Base-by-base conservation (phyloP, 2,113 vertebrate genomes). In the Lycocorax pyrrhopterus region DNA sequence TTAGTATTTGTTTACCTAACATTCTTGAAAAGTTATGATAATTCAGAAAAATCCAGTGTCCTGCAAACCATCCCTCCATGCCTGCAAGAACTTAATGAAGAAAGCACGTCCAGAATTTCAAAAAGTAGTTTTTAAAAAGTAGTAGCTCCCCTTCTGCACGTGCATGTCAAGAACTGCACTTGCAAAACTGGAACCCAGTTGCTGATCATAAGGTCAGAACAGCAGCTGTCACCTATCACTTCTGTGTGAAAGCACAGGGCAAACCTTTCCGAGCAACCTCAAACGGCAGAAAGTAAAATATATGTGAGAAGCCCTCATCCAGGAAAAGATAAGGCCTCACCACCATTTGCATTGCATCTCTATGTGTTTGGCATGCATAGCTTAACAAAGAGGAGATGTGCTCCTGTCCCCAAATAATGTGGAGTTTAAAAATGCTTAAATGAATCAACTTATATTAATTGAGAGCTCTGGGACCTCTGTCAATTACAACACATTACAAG, bases 311-410 rank as follows among this genome's bases (percentile, higher is more conserved):
- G 47, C 7, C 7, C 15, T 39, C 13, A 46, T 51, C 21, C 26
- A 35, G 14, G 4, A 69, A 78, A 66, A 7, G 6, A 3, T 20
- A 60, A 56, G 47, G 30, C 22, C 43, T 78, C 39, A 32, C 9
- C 16, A 13, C 6, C n/a, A 64, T 8, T 41, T 67, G 51, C 52
- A 60, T 18, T 11, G 26, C 62, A 69, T 10, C 52, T 49, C 1
- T 23, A 49, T 0, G 18, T 30, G 21, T 22, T 33, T 25, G 10
- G 37, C 29, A 44, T 0, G 8, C 39, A 10, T 0, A 33, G 41
- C 51, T 80, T 73, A 85, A 60, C 18, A 23, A 59, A 35, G 37
- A 49, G 84, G 35, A 74, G 18, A 55, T 10, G 27, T 2, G 14
- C 26, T 85, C 25, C 27, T 69, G 64, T 74, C 60, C 17, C 51